Base-by-base conservation (phyloP, 2,113 vertebrate species). In the Tragulus kanchil region DNA sequence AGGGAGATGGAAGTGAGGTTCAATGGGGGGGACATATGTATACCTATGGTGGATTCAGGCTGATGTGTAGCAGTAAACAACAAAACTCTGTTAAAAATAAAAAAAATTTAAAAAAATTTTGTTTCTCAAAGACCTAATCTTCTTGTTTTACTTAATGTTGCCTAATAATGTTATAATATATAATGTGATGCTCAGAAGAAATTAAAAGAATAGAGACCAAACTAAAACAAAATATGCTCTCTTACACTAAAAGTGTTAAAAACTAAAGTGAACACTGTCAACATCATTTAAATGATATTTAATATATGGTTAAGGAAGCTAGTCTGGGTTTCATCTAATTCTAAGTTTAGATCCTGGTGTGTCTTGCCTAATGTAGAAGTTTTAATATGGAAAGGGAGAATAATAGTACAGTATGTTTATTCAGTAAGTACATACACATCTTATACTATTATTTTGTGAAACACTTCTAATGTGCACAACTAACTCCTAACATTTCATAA, bases 101-200 rank as follows among this genome's bases (percentile, higher is more conserved):
- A 36, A 36, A 36, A 36, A 36, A n/a, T n/a, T 36, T 36, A n/a
- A 36, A 36, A 36, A 36, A 36, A 36, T 36, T 73, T 25, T 84
- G 13, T 87, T 96, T 90, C 45, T 85, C 19, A 67, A 88, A 88
- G 12, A 85, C 8, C 26, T 42, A 75, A 94, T 88, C 13, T 31
- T 88, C 13, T 31, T 87, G 31, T 83, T 96, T 92, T 61, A 89
- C 48, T 71, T 65, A 89, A 96, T 92, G 56, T 26, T 93, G 25
- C 19, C 48, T 65, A 93, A 94, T 67, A 61, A 77, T 58, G 7
- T 61, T 61, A 89, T 56, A 21, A n/a, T 11, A n/a, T 79, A 75
- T 61, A 91, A 86, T 85, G 3, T 71, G 15, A 69, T 85, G 61
- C 6, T 85, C 45, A 93, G 26, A 42, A 88, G 19, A 84, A 62